phyloP scores from a whole-genome alignment of 92 coral and sea anemone genomes.

The Scolanthus callimorphus region DNA sequence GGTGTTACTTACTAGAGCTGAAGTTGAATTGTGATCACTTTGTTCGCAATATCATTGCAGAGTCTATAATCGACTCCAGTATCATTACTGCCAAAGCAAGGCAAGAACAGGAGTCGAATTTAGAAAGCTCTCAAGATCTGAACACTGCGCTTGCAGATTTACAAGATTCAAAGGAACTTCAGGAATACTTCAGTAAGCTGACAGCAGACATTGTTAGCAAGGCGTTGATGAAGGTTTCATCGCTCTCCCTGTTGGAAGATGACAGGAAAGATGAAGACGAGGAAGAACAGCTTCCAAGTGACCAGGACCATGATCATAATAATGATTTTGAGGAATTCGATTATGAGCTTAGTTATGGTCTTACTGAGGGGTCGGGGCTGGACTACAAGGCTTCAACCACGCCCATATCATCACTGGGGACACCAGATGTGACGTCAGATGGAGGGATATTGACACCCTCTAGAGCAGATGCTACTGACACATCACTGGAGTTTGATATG shows the following conservation, averaged over 20 bases:
- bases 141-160: constrained; percentile 30
- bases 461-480: constrained; percentile 17
- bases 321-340: not conserved
- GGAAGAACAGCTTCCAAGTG: not conserved
- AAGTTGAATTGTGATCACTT: constrained; percentile 71
- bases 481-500: constrained; percentile 81
- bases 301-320: not conserved
- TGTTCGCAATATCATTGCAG: constrained; percentile 66
- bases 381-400: not conserved
- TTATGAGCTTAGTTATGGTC: not conserved
- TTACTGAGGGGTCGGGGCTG: not conserved
- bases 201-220: constrained; percentile 69
- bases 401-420: not conserved
- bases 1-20: constrained; percentile 49
- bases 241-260: not conserved
- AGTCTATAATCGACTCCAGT: constrained; percentile 68
- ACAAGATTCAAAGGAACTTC: constrained; percentile 55
- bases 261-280: constrained; percentile 2
- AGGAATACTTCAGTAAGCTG: constrained; percentile 66
- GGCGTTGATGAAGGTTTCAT: constrained; percentile 53
- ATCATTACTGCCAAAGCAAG: constrained; percentile 24
- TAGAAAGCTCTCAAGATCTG: not conserved
- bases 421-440: not conserved
- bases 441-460: not conserved
- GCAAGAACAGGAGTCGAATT: not conserved